Percentiles rank a stretch among this genome's conserved stretches.
Conservation (phyloP, 2,113 vertebrate species). For the Epinephelus moara region DNA sequence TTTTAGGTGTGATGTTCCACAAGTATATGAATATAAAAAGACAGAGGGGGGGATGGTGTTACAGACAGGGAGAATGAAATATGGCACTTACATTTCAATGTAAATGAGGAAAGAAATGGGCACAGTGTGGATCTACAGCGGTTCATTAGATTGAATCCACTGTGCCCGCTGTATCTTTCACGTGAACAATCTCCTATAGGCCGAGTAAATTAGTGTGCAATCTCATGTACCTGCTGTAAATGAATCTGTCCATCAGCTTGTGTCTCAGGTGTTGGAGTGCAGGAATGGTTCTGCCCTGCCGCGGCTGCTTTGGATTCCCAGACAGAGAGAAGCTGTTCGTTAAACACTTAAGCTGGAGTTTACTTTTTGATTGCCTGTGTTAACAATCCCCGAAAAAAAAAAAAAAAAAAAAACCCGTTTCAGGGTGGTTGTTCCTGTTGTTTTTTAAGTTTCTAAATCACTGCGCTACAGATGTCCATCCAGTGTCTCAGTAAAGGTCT, state of each 20-base stretch:
- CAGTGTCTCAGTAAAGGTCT: conserved; percentile 10
- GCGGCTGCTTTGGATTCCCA: conserved; percentile 46
- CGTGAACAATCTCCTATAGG: conserved; percentile 72
- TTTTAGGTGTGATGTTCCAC: conserved; percentile 36
- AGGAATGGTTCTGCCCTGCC: conserved; percentile 26
- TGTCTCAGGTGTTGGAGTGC: conserved; percentile 55
- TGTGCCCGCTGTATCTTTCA: conserved; percentile 68
- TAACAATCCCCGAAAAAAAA: conserved; percentile 20
- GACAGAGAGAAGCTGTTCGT: conserved; percentile 45
- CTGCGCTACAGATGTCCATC: conserved; percentile 6
- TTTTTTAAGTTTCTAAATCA: conserved; percentile 12
- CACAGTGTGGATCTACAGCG: conserved; percentile 66
- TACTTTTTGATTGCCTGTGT: conserved; percentile 41
- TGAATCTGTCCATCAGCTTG: conserved; percentile 82
- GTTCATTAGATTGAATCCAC: conserved; percentile 75
- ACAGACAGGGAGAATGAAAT: conserved; percentile 65
- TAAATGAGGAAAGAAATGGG: conserved; percentile 78
- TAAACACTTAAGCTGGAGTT: conserved; percentile 52
- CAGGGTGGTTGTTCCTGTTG: not conserved
- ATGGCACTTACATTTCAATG: conserved; percentile 79
- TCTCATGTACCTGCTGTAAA: conserved; percentile 70
- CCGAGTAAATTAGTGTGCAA: conserved; percentile 77
- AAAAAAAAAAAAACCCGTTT: not conserved
- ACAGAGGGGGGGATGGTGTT: conserved; percentile 20
- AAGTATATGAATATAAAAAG: conserved; percentile 67